Conservation (phyloP, 2,113 vertebrate genomes). For the Callionymus lyra region DNA sequence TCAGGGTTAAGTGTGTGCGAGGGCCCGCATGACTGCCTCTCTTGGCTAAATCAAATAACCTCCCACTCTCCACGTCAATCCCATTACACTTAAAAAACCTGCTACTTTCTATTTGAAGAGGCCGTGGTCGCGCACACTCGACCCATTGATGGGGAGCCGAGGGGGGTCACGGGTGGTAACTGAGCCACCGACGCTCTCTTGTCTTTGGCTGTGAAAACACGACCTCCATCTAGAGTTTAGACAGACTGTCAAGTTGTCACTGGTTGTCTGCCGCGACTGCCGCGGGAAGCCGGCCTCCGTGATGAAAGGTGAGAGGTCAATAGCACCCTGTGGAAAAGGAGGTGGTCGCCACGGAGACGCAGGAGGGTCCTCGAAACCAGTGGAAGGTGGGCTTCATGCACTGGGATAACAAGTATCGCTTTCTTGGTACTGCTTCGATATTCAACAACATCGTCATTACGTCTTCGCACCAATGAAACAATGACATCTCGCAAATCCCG, state of each 20-base stretch:
- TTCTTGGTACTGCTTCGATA: too few relatives aligned
- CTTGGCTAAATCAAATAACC: constrained; percentile 41
- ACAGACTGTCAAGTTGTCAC: constrained; percentile 61
- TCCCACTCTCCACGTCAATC: too few relatives aligned
- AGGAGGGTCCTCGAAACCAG: constrained; percentile 17
- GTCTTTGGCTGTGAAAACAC: constrained; percentile 48
- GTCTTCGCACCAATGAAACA: too few relatives aligned
- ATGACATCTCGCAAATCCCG: too few relatives aligned
- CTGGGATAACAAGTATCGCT: too few relatives aligned
- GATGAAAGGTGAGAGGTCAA: constrained; percentile 48
- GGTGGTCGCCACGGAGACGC: constrained; percentile 5
- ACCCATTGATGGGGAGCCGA: constrained; percentile 7
- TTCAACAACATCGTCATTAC: too few relatives aligned
- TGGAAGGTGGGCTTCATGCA: too few relatives aligned
- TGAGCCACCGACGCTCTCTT: constrained; percentile 29
- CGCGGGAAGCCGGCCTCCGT: constrained; percentile 27
- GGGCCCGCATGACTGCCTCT: too few relatives aligned
- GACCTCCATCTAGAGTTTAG: constrained; percentile 47
- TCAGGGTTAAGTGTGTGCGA: constrained; percentile 38
- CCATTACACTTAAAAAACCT: too few relatives aligned
- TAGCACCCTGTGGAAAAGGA: constrained; percentile 29
- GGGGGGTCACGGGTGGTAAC: constrained; percentile 22
- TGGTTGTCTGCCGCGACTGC: constrained; percentile 29
- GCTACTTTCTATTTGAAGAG: too few relatives aligned
- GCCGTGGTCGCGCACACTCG: too few relatives aligned